Evolutionary conservation across 2,888 invertebrate species (phyloP).

Genomic region (Azorinus chamasolen): DNA sequence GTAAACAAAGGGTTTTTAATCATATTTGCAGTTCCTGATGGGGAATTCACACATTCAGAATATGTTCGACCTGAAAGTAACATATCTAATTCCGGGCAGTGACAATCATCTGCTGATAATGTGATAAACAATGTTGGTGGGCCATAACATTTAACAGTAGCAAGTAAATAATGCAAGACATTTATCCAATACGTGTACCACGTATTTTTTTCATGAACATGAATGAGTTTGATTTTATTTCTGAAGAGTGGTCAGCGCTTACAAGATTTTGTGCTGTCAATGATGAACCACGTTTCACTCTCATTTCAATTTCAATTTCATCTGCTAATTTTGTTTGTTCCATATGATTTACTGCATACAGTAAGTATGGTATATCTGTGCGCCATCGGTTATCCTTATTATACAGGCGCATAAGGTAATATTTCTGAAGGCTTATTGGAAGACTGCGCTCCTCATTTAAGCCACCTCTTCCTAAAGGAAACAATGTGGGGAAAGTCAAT

Average conservation of each 20-base stretch:
- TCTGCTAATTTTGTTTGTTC: constrained; percentile 18
- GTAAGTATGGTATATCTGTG: constrained; percentile 30
- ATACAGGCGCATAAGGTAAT: constrained; percentile 13
- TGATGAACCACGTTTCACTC: constrained; percentile 1
- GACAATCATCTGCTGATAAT: constrained; percentile 20
- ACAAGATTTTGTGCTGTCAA: constrained; percentile 13
- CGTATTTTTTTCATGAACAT: constrained; percentile 32
- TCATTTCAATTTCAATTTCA: constrained; percentile 24
- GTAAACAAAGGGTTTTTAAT: constrained; percentile 7
- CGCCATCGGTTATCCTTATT: constrained; percentile 28
- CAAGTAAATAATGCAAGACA: constrained; percentile 14
- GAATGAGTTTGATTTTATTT: constrained; percentile 8
- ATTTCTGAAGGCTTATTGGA: not conserved
- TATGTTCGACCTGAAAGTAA: not conserved
- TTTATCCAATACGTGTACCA: constrained; percentile 20
- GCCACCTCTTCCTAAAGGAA: constrained; percentile 23
- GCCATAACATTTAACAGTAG: constrained; percentile 6
- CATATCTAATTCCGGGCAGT: constrained; percentile 16
- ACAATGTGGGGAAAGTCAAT: constrained; percentile 22
- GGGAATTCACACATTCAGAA: not conserved
- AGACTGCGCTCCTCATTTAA: constrained; percentile 2
- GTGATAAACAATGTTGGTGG: constrained; percentile 16
- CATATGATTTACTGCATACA: constrained; percentile 34
- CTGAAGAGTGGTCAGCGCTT: no score
- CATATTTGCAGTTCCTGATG: constrained; percentile 7